Evolutionary conservation across 2,113 vertebrate genomes (phyloP), one percentile per base, ranked within the genome.

Genomic region (Axis porcinus): DNA sequence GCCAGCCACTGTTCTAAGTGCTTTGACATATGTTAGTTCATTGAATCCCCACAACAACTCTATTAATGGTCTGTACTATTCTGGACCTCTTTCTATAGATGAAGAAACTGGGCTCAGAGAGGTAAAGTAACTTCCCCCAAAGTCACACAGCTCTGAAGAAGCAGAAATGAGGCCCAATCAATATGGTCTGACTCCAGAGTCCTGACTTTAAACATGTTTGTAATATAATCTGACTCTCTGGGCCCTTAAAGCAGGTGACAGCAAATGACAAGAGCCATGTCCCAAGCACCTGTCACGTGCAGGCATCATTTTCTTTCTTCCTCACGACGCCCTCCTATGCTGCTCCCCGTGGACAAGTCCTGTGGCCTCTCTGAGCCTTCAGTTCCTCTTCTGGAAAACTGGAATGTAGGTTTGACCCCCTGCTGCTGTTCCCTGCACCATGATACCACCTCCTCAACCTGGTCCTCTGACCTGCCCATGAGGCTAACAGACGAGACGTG

Each of bases 381-480:
- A 17, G 19, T 40, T 95, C 25, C 74, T 93, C 57, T 79, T 89
- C 89, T 55, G 23, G 47, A 43, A 85, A 62, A 25, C 12, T 6
- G 94, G 78, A 43, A 2, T 11, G 2, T 0, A 45, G 62, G 28
- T 50, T 1, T 28, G 7, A 28, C 36, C 3, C 5, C 50, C 55
- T 55, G 33, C 11, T 36, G 10, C 86, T 55, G 25, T 50, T 36
- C 76, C 21, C 0, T 6, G 47, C 10, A 36, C 50, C 83, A n/a
- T 4, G 0, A 14, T 78, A 50, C 43, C 4, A 9, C 81, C 36
- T 30, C 57, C 1, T 0, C 0, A 3, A 40, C 15, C 84, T 54
- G 28, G 57, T 28, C 54, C 45, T 90, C 47, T 10, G 3, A 76
- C 33, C 58, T 81, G 57, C 90, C 60, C 11, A 5, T 1, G 25